Conservation (phyloP, 2,797 vertebrate genomes). For the Mormyrops attenuatus region DNA sequence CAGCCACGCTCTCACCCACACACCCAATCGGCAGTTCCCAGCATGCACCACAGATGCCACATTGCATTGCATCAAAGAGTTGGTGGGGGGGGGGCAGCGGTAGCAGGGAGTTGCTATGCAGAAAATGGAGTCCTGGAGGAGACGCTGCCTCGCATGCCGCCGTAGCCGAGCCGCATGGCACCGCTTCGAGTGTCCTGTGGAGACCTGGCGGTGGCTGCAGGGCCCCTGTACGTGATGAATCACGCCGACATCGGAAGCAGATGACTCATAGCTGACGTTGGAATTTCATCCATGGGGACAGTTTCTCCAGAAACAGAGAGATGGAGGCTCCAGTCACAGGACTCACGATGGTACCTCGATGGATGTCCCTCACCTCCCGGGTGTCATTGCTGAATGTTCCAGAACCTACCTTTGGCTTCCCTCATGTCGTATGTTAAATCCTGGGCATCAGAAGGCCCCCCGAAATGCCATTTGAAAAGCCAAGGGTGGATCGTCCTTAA, state of each 20-base stretch:
- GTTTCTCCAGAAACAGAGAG: not conserved
- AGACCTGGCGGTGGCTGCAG: not conserved
- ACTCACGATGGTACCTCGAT: not conserved
- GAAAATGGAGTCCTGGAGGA: slow-evolving; percentile 3
- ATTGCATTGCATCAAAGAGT: not conserved
- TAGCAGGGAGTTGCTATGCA: not conserved
- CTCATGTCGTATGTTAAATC: slow-evolving; percentile 40
- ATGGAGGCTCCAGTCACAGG: not conserved
- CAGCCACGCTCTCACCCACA: not conserved
- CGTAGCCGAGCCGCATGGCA: not conserved
- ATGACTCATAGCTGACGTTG: slow-evolving; percentile 3
- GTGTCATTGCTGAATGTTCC: slow-evolving; percentile 31
- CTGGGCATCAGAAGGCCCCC: slow-evolving; percentile 33
- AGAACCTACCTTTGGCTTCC: not conserved
- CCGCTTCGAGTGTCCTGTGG: not conserved
- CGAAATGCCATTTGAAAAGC: not conserved
- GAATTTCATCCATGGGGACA: not conserved
- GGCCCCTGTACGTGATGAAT: not conserved
- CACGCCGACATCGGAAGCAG: not conserved
- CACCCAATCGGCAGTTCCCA: not conserved
- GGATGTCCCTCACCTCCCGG: not conserved
- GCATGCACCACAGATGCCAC: slow-evolving; percentile 14
- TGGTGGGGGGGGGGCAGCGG: not conserved
- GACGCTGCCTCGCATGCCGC: not conserved
- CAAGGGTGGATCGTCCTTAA: slow-evolving; percentile 44